Conservation (phyloP, 1,140 invertebrate genomes). For the Procambarus clarkii region DNA sequence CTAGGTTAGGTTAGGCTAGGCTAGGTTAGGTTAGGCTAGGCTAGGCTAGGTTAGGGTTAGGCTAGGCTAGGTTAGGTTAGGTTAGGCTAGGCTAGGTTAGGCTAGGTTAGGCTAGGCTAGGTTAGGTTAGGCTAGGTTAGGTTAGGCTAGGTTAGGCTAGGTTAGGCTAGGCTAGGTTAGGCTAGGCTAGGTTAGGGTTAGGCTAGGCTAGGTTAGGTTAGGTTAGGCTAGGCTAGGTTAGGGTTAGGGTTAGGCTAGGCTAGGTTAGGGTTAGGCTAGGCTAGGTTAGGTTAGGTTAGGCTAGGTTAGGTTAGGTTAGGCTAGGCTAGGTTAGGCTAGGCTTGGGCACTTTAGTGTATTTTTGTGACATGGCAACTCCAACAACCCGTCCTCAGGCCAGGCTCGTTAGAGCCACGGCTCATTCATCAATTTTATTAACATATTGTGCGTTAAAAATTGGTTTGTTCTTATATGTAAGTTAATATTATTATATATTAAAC, state of each 20-base stretch:
- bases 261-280: conserved; percentile 18
- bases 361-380: too few relatives aligned
- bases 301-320: conserved; percentile 13
- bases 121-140: conserved; percentile 19
- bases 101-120: neutral
- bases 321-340: neutral
- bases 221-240: too few relatives aligned
- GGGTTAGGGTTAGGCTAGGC: neutral
- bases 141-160: conserved; percentile 9
- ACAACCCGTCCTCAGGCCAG: too few relatives aligned
- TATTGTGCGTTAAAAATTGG: too few relatives aligned
- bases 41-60: neutral
- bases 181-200: neutral
- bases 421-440: too few relatives aligned
- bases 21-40: conserved; percentile 5
- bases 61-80: too few relatives aligned
- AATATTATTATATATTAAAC: too few relatives aligned
- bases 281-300: conserved; percentile 16
- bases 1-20: conserved; percentile 9
- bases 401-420: too few relatives aligned
- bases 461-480: too few relatives aligned
- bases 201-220: too few relatives aligned
- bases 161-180: neutral
- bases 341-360: neutral
- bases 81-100: too few relatives aligned